Evolutionary conservation across 2,888 invertebrate genomes (phyloP).

Genomic region (Chironomus tentans): DNA sequence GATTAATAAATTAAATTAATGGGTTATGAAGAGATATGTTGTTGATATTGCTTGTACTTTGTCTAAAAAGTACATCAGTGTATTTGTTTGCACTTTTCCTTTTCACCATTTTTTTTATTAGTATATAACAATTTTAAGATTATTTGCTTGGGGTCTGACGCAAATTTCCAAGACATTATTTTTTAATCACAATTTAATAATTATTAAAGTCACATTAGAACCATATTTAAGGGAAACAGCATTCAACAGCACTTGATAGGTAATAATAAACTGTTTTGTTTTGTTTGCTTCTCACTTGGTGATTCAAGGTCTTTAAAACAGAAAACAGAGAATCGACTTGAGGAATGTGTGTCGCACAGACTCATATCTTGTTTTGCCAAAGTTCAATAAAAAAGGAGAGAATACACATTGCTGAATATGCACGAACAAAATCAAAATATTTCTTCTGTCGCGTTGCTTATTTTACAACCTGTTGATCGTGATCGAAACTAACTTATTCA

Average conservation of each 20-base stretch:
- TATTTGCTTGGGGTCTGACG: background rate
- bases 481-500: background rate
- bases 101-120: too few species aligned
- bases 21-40: background rate
- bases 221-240: background rate
- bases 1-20: constrained; percentile 22
- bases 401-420: background rate
- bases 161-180: background rate
- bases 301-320: background rate
- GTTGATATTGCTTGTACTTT: too few species aligned
- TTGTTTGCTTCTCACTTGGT: background rate
- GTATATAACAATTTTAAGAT: too few species aligned
- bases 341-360: background rate
- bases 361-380: background rate
- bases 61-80: background rate
- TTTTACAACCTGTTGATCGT: constrained; percentile 6
- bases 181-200: background rate
- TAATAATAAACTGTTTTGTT: background rate
- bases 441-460: background rate
- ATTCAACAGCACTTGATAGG: background rate
- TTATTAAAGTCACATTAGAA: constrained; percentile 3
- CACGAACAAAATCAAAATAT: background rate
- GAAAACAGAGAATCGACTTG: background rate
- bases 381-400: background rate
- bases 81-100: background rate